Conservation (phyloP, 35 echinoderm and acorn worm genomes). For the Apostichopus japonicus region DNA sequence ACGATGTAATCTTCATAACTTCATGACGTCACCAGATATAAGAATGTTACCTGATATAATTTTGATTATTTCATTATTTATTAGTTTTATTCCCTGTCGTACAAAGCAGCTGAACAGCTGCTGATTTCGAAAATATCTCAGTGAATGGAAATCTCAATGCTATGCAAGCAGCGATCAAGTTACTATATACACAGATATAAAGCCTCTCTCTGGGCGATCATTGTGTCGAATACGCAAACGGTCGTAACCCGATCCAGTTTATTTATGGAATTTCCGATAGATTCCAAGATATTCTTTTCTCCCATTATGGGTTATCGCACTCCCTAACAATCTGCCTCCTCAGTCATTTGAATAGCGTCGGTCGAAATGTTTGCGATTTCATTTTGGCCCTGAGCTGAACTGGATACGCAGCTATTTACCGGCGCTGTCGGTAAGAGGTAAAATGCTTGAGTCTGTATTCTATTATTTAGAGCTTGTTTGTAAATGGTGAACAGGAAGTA, state of each 20-base stretch:
- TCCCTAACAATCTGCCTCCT: not conserved
- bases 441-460: too few species aligned
- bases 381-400: too few species aligned
- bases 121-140: not conserved
- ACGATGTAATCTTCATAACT: too few species aligned
- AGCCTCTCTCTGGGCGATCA: not conserved
- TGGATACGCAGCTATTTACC: too few species aligned
- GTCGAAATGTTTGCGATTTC: too few species aligned
- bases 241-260: not conserved
- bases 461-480: too few species aligned
- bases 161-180: not conserved
- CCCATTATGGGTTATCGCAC: not conserved
- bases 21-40: too few species aligned
- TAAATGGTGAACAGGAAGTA: too few species aligned
- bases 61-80: not conserved
- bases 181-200: not conserved
- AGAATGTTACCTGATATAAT: too few species aligned
- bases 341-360: too few species aligned
- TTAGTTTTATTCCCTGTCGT: not conserved
- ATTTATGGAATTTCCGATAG: not conserved
- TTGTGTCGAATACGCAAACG: not conserved
- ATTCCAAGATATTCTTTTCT: not conserved
- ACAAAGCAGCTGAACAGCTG: not conserved
- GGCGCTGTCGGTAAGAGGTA: too few species aligned
- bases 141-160: not conserved